A percentile compares a stretch with the other conserved stretches of the same genome.
These are phyloP conservation scores for Agrypnus murinus DNA, from an alignment of 2,888 invertebrate genomes.

Conservation along the genomic window DNA sequence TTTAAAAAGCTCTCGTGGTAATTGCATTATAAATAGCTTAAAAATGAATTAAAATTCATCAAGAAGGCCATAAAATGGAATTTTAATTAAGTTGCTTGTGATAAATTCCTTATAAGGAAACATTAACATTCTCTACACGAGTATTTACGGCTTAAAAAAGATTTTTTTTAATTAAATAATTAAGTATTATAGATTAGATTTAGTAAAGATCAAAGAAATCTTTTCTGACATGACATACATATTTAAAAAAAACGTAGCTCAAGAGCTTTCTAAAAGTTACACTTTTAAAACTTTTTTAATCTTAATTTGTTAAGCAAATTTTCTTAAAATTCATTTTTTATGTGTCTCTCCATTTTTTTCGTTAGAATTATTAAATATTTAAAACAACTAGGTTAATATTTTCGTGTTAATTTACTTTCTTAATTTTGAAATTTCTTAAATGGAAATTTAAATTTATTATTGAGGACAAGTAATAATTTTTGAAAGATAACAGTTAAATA, in stretches of 20 bases:
- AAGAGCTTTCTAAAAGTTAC: conserved; percentile 8
- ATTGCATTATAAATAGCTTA: conserved; percentile 22
- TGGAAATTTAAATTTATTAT: background rate
- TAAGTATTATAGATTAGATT: conserved; percentile 5
- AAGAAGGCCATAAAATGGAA: conserved; percentile 26
- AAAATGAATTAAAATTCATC: conserved; percentile 27
- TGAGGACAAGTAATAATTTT: no score
- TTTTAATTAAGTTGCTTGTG: conserved; percentile 25
- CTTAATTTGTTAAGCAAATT: conserved; percentile 15
- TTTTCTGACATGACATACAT: conserved; percentile 10
- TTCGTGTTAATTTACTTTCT: background rate
- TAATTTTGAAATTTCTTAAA: background rate
- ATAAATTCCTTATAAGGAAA: conserved; percentile 19
- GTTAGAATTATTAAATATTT: conserved; percentile 2
- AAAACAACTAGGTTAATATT: background rate
- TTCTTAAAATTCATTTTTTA: background rate
- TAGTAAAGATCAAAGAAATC: conserved; percentile 17
- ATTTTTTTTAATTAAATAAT: conserved; percentile 19
- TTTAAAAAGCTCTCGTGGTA: background rate
- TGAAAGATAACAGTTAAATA: no score
- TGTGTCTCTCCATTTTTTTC: background rate
- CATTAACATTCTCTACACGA: conserved; percentile 13
- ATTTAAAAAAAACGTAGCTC: background rate
- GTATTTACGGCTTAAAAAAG: conserved; percentile 17
- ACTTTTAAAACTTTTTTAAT: background rate